Evolutionary conservation across 2,797 vertebrate species (phyloP).

Genomic region (Halcyon smyrnensis): DNA sequence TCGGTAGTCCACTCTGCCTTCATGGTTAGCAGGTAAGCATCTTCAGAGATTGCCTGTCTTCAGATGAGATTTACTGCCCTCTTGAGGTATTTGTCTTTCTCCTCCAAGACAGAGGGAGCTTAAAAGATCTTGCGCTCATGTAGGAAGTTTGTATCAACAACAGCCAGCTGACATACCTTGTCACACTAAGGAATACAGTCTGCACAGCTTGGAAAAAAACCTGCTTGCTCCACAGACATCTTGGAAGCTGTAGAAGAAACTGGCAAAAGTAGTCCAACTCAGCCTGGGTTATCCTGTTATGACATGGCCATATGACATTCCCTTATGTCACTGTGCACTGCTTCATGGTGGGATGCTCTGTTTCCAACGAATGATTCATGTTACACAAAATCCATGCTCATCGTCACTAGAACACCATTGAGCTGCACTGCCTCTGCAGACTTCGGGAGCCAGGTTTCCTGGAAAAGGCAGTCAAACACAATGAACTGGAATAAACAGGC

Average conservation of each 20-base stretch:
- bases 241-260: neutral
- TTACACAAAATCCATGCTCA: neutral
- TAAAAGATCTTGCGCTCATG: neutral
- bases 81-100: conserved; percentile 43
- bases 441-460: neutral
- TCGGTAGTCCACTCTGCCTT: neutral
- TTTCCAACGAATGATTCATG: neutral
- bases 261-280: neutral
- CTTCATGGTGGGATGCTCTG: neutral
- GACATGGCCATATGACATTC: neutral
- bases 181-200: neutral
- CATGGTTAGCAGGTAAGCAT: neutral
- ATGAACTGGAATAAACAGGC: neutral
- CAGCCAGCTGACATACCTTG: neutral
- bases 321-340: accelerated
- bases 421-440: neutral
- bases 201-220: neutral
- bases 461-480: neutral
- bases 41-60: conserved; percentile 37
- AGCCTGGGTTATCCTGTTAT: neutral
- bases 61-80: conserved; percentile 58
- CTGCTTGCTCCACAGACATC: neutral
- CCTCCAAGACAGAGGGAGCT: neutral
- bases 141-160: conserved; percentile 28
- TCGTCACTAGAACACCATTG: neutral